Conservation (phyloP, 1,140 invertebrate genomes). For the Drosophila lini region DNA sequence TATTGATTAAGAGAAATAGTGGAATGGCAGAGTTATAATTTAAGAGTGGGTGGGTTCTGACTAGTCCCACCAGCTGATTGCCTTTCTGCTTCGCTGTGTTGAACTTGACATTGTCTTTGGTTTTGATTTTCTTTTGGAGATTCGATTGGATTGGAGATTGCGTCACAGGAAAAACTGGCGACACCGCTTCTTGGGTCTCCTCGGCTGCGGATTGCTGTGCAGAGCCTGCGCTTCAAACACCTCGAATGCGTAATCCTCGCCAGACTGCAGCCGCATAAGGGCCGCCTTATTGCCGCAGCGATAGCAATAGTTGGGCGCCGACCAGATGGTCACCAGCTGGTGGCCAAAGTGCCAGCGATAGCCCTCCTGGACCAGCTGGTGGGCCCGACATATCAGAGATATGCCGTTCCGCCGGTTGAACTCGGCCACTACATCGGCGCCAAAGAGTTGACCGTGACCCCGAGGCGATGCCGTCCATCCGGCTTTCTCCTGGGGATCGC, state of each 20-base stretch:
- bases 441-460: slow-evolving; percentile 99
- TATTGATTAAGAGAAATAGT: slow-evolving; percentile 42
- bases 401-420: slow-evolving; percentile 98
- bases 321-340: slow-evolving; percentile 99
- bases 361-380: slow-evolving; percentile 99
- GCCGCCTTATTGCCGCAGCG: slow-evolving; percentile 87
- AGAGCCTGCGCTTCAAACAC: slow-evolving; percentile 30
- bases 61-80: slow-evolving; percentile 39
- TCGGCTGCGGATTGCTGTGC: slow-evolving; percentile 31
- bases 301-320: slow-evolving; percentile 99
- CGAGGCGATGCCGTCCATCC: slow-evolving; percentile 98
- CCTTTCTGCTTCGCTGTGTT: background rate
- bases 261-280: slow-evolving; percentile 8
- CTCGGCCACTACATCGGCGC: slow-evolving; percentile 97
- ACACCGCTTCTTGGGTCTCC: slow-evolving; percentile 24
- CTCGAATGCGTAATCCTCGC: slow-evolving; percentile 6
- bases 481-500: slow-evolving; percentile 97
- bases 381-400: slow-evolving; percentile 99
- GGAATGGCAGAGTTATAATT: slow-evolving; percentile 23
- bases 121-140: background rate
- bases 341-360: slow-evolving; percentile 99
- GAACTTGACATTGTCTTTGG: slow-evolving; percentile 30
- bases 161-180: slow-evolving; percentile 32
- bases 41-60: slow-evolving; percentile 24
- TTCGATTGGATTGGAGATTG: background rate